These are phyloP conservation scores for Oncorhynchus keta DNA, from an alignment of 2,113 vertebrate species.

Conservation along the genomic window DNA sequence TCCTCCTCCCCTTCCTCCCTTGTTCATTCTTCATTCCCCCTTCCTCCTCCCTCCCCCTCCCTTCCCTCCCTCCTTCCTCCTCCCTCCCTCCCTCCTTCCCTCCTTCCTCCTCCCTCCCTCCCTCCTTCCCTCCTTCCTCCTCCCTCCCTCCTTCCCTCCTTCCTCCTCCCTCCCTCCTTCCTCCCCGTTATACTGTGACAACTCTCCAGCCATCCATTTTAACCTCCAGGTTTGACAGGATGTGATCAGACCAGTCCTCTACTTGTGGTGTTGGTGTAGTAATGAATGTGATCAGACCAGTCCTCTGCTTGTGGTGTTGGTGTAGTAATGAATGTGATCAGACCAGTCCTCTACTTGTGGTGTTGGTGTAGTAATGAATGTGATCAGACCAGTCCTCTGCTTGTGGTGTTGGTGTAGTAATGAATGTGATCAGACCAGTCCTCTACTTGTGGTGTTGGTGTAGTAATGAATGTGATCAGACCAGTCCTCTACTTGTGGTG, in stretches of 20 bases:
- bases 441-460: slow-evolving; percentile 15
- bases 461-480: slow-evolving; percentile 46
- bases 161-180: too few relatives aligned
- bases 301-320: slow-evolving; percentile 13
- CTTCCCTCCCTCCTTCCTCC: too few relatives aligned
- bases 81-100: too few relatives aligned
- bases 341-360: slow-evolving; percentile 19
- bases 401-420: slow-evolving; percentile 21
- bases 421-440: slow-evolving; percentile 34
- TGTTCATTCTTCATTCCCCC: too few relatives aligned
- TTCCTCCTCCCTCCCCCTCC: not conserved
- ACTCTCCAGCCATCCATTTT: not conserved
- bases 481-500: slow-evolving; percentile 19
- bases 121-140: too few relatives aligned
- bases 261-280: slow-evolving; percentile 10
- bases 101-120: too few relatives aligned
- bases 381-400: slow-evolving; percentile 13
- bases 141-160: not conserved
- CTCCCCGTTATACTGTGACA: not conserved
- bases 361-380: slow-evolving; percentile 31
- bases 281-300: slow-evolving; percentile 45
- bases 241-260: slow-evolving; percentile 14
- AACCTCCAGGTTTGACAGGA: slow-evolving; percentile 28
- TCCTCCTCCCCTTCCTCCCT: too few relatives aligned
- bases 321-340: slow-evolving; percentile 41